These are phyloP conservation scores for Catharus bicknelli DNA, from an alignment of 2,113 vertebrate species.

Conservation along the genomic window DNA sequence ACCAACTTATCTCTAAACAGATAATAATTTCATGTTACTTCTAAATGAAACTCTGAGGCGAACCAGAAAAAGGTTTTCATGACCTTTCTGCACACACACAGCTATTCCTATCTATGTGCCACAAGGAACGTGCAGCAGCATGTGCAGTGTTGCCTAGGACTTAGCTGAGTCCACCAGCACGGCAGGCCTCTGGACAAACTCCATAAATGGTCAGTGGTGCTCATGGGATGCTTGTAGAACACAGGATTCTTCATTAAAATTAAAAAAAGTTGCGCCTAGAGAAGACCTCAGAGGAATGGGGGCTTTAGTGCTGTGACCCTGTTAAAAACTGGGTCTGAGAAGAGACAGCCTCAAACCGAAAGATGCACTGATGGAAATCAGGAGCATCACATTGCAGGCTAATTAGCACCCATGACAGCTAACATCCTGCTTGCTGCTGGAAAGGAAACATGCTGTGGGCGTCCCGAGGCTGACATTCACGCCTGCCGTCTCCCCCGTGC, in stretches of 20 bases:
- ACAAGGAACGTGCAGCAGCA: neutral
- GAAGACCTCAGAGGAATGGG: neutral
- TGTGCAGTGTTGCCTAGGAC: neutral
- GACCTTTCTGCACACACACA: neutral
- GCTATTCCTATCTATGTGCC: neutral
- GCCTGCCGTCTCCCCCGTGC: neutral
- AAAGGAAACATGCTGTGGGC: slow-evolving; percentile 43
- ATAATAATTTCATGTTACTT: neutral
- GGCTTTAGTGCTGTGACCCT: neutral
- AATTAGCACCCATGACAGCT: slow-evolving; percentile 6
- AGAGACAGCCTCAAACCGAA: neutral
- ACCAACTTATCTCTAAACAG: neutral
- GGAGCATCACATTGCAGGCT: neutral
- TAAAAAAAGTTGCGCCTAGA: neutral
- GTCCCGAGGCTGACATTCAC: neutral
- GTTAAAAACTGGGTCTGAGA: neutral
- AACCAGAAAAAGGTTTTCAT: neutral
- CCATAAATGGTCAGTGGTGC: accelerated
- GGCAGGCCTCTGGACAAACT: neutral
- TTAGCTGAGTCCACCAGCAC: neutral
- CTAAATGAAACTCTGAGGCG: neutral
- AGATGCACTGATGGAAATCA: neutral
- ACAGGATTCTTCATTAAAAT: neutral
- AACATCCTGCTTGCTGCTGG: slow-evolving; percentile 55
- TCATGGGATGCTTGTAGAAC: neutral